phyloP scores from a whole-genome alignment of 2,797 vertebrate species.

The Hippocampus kuda region DNA sequence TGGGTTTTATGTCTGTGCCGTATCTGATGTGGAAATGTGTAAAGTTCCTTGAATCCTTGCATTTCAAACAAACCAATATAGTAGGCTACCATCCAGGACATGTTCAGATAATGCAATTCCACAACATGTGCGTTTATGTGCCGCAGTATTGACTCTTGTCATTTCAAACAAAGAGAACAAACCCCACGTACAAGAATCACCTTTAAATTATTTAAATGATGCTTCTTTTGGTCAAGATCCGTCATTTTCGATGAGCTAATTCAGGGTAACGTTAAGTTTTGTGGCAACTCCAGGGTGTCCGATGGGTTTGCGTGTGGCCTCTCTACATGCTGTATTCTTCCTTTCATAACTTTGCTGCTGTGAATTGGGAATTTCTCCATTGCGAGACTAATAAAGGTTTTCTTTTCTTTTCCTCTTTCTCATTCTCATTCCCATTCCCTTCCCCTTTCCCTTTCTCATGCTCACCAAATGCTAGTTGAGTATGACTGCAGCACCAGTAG shows the following conservation, averaged over 20 bases:
- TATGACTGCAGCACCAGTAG: slow-evolving; percentile 37
- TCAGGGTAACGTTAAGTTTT: slow-evolving; percentile 45
- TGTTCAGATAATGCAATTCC: neutral
- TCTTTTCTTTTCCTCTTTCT: too few species aligned
- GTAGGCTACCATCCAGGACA: neutral
- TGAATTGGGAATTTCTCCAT: too few species aligned
- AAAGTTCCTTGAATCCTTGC: too few species aligned
- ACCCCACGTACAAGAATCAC: neutral
- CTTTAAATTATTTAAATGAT: slow-evolving; percentile 13
- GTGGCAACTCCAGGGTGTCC: slow-evolving; percentile 43
- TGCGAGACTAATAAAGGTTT: too few species aligned
- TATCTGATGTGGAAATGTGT: too few species aligned
- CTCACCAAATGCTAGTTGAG: slow-evolving; percentile 45
- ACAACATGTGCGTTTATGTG: too few species aligned
- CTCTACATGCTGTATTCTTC: slow-evolving; percentile 19
- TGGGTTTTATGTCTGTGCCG: too few species aligned
- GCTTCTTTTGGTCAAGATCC: slow-evolving; percentile 15
- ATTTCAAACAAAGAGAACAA: slow-evolving; percentile 13
- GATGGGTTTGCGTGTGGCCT: slow-evolving; percentile 25
- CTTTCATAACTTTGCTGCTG: too few species aligned
- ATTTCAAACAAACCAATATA: neutral
- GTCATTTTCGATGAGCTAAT: slow-evolving; percentile 47
- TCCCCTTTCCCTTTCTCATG: too few species aligned
- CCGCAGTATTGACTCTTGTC: neutral
- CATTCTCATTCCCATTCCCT: too few species aligned